A percentile compares a stretch with the other conserved stretches of the same genome.
phyloP scores from a whole-genome alignment of 2,888 invertebrate species.

The Halictus quadricinctus region DNA sequence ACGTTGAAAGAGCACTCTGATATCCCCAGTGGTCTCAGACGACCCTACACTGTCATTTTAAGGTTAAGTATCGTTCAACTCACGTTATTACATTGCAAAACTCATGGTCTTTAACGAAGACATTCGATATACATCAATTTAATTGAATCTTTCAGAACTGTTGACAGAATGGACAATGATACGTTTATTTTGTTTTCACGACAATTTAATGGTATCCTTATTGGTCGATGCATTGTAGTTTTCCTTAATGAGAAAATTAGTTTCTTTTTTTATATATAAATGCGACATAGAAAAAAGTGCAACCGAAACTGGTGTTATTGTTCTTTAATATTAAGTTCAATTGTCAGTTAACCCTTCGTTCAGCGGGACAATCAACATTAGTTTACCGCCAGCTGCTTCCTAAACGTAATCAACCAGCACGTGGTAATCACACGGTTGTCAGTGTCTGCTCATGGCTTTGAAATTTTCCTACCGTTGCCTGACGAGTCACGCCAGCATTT shows the following conservation, averaged over 20 bases:
- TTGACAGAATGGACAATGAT: not conserved
- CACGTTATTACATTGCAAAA: conserved; percentile 18
- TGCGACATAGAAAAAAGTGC: conserved; percentile 19
- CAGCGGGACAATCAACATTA: conserved; percentile 74
- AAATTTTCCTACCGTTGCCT: conserved; percentile 40
- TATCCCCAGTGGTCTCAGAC: conserved; percentile 4
- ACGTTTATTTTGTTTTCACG: not conserved
- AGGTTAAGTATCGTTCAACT: conserved; percentile 15
- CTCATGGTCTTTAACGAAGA: not conserved
- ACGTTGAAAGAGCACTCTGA: not conserved
- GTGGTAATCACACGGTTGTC: conserved; percentile 64
- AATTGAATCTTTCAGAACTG: not conserved
- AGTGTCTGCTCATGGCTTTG: conserved; percentile 33
- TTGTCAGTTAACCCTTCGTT: conserved; percentile 77
- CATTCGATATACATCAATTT: conserved; percentile 12
- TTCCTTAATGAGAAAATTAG: not conserved
- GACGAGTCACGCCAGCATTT: not conserved
- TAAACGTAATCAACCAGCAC: conserved; percentile 65
- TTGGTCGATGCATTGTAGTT: not conserved
- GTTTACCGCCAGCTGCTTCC: conserved; percentile 75
- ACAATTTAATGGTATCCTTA: not conserved
- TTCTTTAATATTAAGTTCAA: conserved; percentile 77
- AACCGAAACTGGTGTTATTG: conserved; percentile 55
- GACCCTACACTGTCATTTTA: conserved; percentile 13
- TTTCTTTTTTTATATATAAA: not conserved